Percentiles rank a stretch among this genome's conserved stretches.
Conservation (phyloP, 2,797 vertebrate species). For the Australoheros facetus region DNA sequence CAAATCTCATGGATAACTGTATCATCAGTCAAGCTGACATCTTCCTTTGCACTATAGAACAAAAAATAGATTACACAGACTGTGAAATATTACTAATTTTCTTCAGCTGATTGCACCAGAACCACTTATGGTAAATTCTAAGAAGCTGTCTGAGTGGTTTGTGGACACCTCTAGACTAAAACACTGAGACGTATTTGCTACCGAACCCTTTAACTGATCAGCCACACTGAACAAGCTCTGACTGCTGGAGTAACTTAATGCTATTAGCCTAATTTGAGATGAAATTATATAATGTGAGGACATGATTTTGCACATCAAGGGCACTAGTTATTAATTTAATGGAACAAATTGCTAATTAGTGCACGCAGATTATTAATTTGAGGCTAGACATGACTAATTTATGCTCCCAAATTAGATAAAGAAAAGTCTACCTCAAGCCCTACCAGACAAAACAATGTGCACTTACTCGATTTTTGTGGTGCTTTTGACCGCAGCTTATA, state of each 20-base stretch:
- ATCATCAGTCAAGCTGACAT: too few species aligned
- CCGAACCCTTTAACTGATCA: background rate
- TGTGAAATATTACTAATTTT: background rate
- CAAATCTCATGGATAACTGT: background rate
- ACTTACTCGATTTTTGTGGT: background rate
- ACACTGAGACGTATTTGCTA: background rate
- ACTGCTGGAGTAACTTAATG: slow-evolving; percentile 19
- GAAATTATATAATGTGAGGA: slow-evolving; percentile 38
- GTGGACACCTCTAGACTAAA: background rate
- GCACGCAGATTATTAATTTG: slow-evolving; percentile 20
- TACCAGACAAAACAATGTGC: background rate
- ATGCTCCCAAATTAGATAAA: slow-evolving; percentile 6
- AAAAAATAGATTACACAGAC: background rate
- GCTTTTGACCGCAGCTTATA: background rate
- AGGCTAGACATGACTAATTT: slow-evolving; percentile 29
- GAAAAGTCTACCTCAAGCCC: too few species aligned
- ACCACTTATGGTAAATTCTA: background rate
- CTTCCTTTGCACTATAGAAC: background rate
- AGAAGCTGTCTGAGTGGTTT: background rate
- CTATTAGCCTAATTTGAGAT: slow-evolving; percentile 38
- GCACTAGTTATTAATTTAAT: slow-evolving; percentile 39
- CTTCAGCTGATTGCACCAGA: background rate
- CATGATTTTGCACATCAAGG: slow-evolving; percentile 38
- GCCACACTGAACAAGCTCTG: background rate
- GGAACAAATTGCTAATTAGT: slow-evolving; percentile 54